Percentiles rank a stretch among this genome's conserved stretches.
Evolutionary conservation across 1,140 invertebrate species (phyloP).

Genomic region (Zophobas atratus): DNA sequence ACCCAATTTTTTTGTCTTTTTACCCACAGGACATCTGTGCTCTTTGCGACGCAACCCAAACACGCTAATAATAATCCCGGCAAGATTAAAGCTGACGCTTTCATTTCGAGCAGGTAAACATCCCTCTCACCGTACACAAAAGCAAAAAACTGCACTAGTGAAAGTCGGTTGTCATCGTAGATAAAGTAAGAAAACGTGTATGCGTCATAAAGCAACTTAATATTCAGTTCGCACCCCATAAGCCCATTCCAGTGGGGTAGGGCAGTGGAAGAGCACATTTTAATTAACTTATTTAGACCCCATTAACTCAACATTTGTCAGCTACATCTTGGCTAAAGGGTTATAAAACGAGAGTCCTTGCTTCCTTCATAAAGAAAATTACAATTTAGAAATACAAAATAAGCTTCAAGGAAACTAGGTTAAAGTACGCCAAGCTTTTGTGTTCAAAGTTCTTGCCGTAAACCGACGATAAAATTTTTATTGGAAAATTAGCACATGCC

Average conservation of each 20-base stretch:
- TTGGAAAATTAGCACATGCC: constrained; percentile 27
- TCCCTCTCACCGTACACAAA: not conserved
- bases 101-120: no score
- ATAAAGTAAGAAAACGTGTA: constrained; percentile 38
- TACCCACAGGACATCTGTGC: no score
- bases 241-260: constrained; percentile 37
- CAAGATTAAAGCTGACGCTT: no score
- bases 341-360: constrained; percentile 42
- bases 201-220: constrained; percentile 46
- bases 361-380: constrained; percentile 41
- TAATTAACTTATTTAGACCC: constrained; percentile 52
- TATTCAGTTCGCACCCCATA: constrained; percentile 47
- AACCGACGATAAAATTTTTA: constrained; percentile 37
- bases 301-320: constrained; percentile 53
- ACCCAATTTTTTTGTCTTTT: no score
- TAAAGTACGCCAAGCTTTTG: constrained; percentile 26
- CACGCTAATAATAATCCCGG: no score
- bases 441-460: constrained; percentile 3
- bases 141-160: constrained; percentile 1
- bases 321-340: constrained; percentile 42
- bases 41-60: no score
- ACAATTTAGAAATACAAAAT: constrained; percentile 41
- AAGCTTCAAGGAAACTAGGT: constrained; percentile 21
- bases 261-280: constrained; percentile 49
- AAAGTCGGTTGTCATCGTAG: constrained; percentile 29